Evolutionary conservation across 2,113 vertebrate species (phyloP), one percentile per base, ranked within the genome.

Genomic region (Odontophorus gujanensis): DNA sequence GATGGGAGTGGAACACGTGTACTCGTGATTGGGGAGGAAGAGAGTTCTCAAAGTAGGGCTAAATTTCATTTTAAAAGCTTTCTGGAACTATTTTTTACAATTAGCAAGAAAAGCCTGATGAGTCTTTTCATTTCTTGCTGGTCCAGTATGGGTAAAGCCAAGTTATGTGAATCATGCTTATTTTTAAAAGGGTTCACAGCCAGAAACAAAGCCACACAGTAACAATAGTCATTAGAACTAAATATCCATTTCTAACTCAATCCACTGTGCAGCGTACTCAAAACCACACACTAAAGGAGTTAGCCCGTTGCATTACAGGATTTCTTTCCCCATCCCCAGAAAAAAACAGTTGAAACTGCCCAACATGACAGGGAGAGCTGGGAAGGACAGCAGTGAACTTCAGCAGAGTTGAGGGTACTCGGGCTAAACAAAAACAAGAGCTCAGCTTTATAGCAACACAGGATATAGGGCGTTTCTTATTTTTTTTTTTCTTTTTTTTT

Each of bases 221-320:
- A 91, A 78, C 76, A 92, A 69, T 5, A 77, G 77, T 66, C 48
- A 72, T 81, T 68, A 69, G 72, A 90, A 78, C 50, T 47, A 97
- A 90, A 93, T 81, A 90, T 22, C 79, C 78, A 91, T 95, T 87
- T 95, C 85, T 88, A 93, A 75, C 58, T 50, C 28, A 78, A 92
- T 63, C 82, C 95, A 84, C 69, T 68, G 61, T 66, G 87, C 65
- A 51, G 79, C 32, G 65, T 65, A 25, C 66, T 88, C 40, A 71
- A 68, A 75, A 68, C 43, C 81, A 69, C 36, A 89, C 13, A 5
- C 81, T 58, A 58, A 7, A 58, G 58, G 58, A 87, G 68, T 62
- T 42, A 81, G 51, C 22, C 61, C 69, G 61, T 61, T 48, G 57
- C 65, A 65, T 71, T 34, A 81, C 58, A 42, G 66, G 51, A 13